These are phyloP conservation scores for Cephus pulcher DNA, from an alignment of 2,888 invertebrate species.

Conservation along the genomic window DNA sequence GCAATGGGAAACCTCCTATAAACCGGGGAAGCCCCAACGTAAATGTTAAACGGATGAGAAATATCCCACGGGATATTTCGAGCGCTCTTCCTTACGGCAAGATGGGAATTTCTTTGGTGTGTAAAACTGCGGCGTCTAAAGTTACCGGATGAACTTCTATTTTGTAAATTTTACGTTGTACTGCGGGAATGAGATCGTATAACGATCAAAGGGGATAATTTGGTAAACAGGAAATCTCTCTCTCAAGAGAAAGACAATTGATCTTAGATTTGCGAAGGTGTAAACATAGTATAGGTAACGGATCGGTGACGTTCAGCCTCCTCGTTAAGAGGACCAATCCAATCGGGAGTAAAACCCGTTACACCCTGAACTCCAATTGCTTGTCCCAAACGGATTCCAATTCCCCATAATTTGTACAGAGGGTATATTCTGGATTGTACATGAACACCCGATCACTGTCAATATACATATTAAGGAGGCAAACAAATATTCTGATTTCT, in stretches of 20 bases:
- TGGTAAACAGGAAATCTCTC: background rate
- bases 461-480: background rate
- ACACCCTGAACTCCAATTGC: background rate
- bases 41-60: background rate
- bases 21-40: background rate
- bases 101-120: background rate
- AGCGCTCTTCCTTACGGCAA: background rate
- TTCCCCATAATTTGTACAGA: background rate
- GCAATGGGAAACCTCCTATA: background rate
- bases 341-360: background rate
- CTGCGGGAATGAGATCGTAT: background rate
- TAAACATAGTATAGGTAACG: background rate
- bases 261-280: background rate
- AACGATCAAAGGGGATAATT: background rate
- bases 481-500: too few relatives aligned
- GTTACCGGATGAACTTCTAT: background rate
- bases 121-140: background rate
- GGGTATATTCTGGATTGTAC: background rate
- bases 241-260: background rate
- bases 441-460: background rate
- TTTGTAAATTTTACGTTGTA: background rate
- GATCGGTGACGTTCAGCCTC: background rate
- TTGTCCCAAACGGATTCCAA: background rate
- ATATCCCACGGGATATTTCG: background rate
- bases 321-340: background rate